Conservation (phyloP, 2,888 invertebrate genomes). For the Eugnorisma glareosa region DNA sequence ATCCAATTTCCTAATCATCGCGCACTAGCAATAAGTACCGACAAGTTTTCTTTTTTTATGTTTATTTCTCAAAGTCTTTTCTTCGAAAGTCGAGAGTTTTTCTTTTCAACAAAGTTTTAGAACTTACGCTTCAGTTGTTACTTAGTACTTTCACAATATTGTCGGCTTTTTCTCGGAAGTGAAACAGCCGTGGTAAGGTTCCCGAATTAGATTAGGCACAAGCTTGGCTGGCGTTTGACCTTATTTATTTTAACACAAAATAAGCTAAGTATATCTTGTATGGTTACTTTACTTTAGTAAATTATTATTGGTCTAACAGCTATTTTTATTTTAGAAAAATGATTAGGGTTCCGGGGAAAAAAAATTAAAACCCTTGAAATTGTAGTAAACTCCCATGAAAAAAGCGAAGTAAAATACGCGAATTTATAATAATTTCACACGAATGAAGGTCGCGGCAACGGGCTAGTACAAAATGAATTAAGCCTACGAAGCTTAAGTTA, state of each 20-base stretch:
- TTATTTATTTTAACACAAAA: background rate
- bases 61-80: slow-evolving; percentile 37
- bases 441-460: too few relatives aligned
- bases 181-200: background rate
- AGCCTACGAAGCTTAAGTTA: background rate
- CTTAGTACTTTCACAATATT: slow-evolving; percentile 46
- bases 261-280: background rate
- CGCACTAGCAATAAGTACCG: background rate
- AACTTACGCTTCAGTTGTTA: slow-evolving; percentile 32
- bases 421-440: too few relatives aligned
- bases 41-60: slow-evolving; percentile 1
- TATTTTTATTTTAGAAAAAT: too few relatives aligned
- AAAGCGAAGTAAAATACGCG: too few relatives aligned
- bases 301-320: too few relatives aligned
- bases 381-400: too few relatives aligned
- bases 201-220: background rate
- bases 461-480: too few relatives aligned
- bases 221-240: background rate
- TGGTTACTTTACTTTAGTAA: background rate
- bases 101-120: slow-evolving; percentile 27
- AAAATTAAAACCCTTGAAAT: too few relatives aligned
- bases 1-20: slow-evolving; percentile 19
- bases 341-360: too few relatives aligned
- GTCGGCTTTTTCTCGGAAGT: slow-evolving; percentile 39
- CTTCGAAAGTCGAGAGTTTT: slow-evolving; percentile 33